phyloP scores from a whole-genome alignment of 1,140 invertebrate species.

The Anoplophora glabripennis region DNA sequence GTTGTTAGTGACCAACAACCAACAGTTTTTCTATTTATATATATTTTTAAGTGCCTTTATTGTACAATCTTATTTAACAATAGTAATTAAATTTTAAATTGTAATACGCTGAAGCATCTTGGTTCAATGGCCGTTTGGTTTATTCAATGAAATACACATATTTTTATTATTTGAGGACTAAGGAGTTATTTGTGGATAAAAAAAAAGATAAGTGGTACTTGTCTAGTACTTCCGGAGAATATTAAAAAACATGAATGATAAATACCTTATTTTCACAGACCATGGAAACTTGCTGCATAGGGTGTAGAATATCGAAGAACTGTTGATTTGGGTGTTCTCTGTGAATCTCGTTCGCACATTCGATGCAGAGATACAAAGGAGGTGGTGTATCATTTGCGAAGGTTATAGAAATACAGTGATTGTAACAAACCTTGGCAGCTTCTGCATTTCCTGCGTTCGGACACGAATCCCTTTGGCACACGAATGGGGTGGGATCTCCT shows the following conservation, averaged over 20 bases:
- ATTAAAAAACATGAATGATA: conserved; percentile 11
- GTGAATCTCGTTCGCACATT: conserved; percentile 91
- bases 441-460: conserved; percentile 79
- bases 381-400: conserved; percentile 85
- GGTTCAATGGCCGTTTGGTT: no score
- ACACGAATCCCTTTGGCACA: conserved; percentile 83
- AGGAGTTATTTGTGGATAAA: no score
- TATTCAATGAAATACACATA: no score
- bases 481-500: conserved; percentile 65
- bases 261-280: conserved; percentile 94
- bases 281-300: conserved; percentile 91
- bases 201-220: no score
- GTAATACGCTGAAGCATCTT: no score
- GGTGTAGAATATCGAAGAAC: conserved; percentile 88
- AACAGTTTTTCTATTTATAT: no score
- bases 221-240: no score
- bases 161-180: no score
- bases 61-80: no score
- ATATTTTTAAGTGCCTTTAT: no score
- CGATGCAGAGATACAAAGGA: conserved; percentile 92
- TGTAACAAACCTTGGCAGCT: conserved; percentile 88
- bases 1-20: no score
- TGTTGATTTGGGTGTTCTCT: conserved; percentile 79
- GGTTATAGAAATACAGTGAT: conserved; percentile 80
- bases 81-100: no score